These are phyloP conservation scores for Vanacampus margaritifer DNA, from an alignment of 2,113 vertebrate species.

Conservation along the genomic window DNA sequence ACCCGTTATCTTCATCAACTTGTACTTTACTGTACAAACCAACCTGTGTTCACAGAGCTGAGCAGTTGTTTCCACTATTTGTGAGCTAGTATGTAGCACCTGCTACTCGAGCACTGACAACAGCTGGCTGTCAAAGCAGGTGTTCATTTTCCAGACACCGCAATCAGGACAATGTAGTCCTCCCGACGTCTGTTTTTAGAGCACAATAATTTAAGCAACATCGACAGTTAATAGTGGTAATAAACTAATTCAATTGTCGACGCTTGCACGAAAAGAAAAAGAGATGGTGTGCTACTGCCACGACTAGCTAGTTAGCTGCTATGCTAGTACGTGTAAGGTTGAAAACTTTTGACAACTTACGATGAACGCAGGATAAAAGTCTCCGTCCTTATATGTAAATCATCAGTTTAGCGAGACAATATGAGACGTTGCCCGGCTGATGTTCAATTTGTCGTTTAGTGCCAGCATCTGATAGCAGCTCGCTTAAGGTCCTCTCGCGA, in stretches of 20 bases:
- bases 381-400: neutral
- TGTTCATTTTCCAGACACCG: slow-evolving; percentile 27
- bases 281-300: slow-evolving; percentile 33
- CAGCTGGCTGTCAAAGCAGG: slow-evolving; percentile 45
- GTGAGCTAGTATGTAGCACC: neutral
- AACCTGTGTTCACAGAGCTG: neutral
- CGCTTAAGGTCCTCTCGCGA: slow-evolving; percentile 20
- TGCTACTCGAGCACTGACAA: neutral
- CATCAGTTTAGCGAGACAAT: neutral
- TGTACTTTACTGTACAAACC: neutral
- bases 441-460: slow-evolving; percentile 10
- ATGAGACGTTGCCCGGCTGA: slow-evolving; percentile 15
- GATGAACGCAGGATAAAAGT: neutral
- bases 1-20: neutral
- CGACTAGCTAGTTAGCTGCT: slow-evolving; percentile 28
- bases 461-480: slow-evolving; percentile 31
- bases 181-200: neutral
- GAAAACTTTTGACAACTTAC: slow-evolving; percentile 2
- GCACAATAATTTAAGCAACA: neutral
- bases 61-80: neutral
- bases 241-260: neutral
- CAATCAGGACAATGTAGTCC: neutral
- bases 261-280: neutral
- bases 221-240: neutral
- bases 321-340: neutral